phyloP scores from a whole-genome alignment of 2,113 vertebrate species.

The Forbesichthys agassizii region DNA sequence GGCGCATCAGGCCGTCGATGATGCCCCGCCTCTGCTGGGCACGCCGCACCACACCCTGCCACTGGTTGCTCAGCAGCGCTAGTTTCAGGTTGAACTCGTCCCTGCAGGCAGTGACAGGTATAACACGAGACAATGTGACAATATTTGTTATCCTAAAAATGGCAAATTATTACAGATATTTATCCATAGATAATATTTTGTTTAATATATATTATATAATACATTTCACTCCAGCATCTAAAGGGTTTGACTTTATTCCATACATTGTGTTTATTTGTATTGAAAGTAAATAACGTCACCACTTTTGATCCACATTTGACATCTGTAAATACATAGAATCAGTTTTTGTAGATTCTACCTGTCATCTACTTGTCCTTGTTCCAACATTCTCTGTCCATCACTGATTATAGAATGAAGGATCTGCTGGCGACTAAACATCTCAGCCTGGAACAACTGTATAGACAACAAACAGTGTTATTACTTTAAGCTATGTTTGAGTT shows the following conservation, averaged over 20 bases:
- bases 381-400: constrained; percentile 91
- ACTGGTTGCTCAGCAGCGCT: constrained; percentile 91
- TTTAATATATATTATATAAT: no score
- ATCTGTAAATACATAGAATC: no score
- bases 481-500: neutral
- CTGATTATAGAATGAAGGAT: constrained; percentile 96
- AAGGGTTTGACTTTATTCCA: no score
- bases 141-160: no score
- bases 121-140: no score
- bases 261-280: no score
- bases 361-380: constrained; percentile 98
- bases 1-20: constrained; percentile 91
- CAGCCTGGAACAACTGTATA: constrained; percentile 92
- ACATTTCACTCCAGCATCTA: no score
- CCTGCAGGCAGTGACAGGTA: constrained; percentile 62
- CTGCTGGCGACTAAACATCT: constrained; percentile 99
- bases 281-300: no score
- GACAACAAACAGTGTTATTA: neutral
- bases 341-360: constrained; percentile 73
- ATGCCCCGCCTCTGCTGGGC: constrained; percentile 93
- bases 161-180: no score
- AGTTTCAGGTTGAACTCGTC: constrained; percentile 93
- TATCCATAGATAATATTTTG: no score
- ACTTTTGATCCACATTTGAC: no score
- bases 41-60: constrained; percentile 95